Evolutionary conservation across 1,140 invertebrate species (phyloP), one percentile per base, ranked within the genome.

Genomic region (Aphaenogaster rudis): DNA sequence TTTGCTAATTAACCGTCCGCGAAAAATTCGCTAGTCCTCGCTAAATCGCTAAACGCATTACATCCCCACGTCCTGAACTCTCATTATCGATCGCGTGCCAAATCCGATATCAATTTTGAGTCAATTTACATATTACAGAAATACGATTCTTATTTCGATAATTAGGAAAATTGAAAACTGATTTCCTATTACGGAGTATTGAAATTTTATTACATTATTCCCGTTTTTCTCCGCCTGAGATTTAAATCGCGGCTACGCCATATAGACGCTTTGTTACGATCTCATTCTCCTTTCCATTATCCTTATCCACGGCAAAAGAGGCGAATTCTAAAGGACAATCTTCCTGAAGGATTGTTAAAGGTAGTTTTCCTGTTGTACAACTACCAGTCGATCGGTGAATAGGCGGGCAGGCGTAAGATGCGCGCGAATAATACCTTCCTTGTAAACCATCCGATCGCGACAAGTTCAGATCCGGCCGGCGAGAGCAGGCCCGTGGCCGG

Each of bases 21-120:
- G 69, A 84, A 84, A 84, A 76, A 84, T 76, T 76, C 54, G 42
- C 28, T 28, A 9, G 69, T 50, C 42, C 80, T 61, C 54, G 69
- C 72, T 84, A 76, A 84, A 48, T 84, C 80, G 80, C 80, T 76
- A 84, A 84, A 39, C 54, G 54, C 54, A 61, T 84, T 74, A 84
- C n/a, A 39, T 33, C 33, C 48, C 48, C 45, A 8, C 50, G 50
- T 39, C 28, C 64, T 28, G 3, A 13, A 28, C 42, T 57, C 42
- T 76, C 69, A 84, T 61, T 84, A 84, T 84, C 69, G 69, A 84
- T 28, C 13, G 36, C n/a, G n/a, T 59, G n/a, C n/a, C 33, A n/a
- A 3, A 13, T 45, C 21, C 11, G 39, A 48, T 82, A 74, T 50
- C 59, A 76, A 84, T 84, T 76, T 50, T 39, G 50, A 48, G 45